Percentiles rank a stretch among this genome's conserved stretches.
These are phyloP conservation scores for Sesia apiformis DNA, from an alignment of 2,888 invertebrate species.

Conservation along the genomic window DNA sequence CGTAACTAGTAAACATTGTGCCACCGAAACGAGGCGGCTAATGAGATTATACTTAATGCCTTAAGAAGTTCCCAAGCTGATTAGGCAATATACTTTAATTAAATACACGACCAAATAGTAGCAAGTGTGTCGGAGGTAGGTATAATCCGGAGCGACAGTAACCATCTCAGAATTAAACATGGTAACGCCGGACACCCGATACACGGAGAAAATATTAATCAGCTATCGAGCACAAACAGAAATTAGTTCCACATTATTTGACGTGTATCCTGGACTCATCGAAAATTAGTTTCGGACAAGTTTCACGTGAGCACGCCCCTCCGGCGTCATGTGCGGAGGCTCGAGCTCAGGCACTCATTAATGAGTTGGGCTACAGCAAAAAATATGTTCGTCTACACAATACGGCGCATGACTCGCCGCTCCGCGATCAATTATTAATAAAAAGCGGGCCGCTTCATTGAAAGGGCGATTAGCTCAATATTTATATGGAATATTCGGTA, in stretches of 20 bases:
- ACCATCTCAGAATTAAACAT: not conserved
- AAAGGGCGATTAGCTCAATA: conserved; percentile 76
- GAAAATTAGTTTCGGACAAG: conserved; percentile 53
- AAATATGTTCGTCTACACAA: conserved; percentile 64
- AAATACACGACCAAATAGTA: not conserved
- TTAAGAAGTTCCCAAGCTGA: conserved; percentile 33
- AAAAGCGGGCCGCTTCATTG: conserved; percentile 74
- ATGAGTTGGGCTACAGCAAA: conserved; percentile 63
- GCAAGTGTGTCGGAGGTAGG: not conserved
- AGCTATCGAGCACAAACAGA: conserved; percentile 34
- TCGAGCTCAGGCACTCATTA: conserved; percentile 39
- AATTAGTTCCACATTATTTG: conserved; percentile 55
- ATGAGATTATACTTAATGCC: conserved; percentile 27
- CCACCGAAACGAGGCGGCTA: conserved; percentile 17
- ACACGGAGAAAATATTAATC: conserved; percentile 3
- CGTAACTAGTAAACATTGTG: conserved; percentile 17
- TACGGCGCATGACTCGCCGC: conserved; percentile 70
- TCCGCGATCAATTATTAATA: conserved; percentile 73
- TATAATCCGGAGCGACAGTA: not conserved
- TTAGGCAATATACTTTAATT: conserved; percentile 18
- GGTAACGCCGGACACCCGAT: not conserved
- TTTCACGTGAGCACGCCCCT: conserved; percentile 34
- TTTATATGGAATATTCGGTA: conserved; percentile 75
- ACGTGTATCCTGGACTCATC: conserved; percentile 41
- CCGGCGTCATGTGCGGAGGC: conserved; percentile 48